Conservation (phyloP, 2,113 vertebrate species). For the Gambusia holbrooki region DNA sequence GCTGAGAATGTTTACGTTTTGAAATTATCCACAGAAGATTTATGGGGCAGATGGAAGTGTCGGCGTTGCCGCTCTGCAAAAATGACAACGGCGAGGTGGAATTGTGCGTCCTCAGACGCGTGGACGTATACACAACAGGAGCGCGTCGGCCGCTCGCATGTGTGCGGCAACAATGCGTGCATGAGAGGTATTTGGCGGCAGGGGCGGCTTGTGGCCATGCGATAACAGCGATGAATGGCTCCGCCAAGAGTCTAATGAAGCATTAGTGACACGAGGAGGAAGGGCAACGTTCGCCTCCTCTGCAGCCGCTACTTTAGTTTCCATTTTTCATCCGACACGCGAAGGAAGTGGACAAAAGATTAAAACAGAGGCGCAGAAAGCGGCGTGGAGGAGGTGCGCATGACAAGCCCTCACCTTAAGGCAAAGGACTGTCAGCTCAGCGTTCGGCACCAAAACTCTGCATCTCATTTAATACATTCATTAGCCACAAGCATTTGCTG, state of each 20-base stretch:
- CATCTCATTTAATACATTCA: slow-evolving; percentile 60
- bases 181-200: slow-evolving; percentile 13
- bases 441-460: slow-evolving; percentile 34
- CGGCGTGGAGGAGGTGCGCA: slow-evolving; percentile 15
- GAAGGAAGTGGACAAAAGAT: slow-evolving; percentile 43
- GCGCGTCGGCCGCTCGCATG: not conserved
- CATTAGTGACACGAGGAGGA: slow-evolving; percentile 62
- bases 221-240: slow-evolving; percentile 69
- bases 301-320: slow-evolving; percentile 25
- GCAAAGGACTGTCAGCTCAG: slow-evolving; percentile 49
- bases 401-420: slow-evolving; percentile 26
- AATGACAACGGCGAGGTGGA: slow-evolving; percentile 6
- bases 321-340: slow-evolving; percentile 50
- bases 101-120: slow-evolving; percentile 1
- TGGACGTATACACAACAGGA: not conserved
- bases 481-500: slow-evolving; percentile 43
- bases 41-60: slow-evolving; percentile 28
- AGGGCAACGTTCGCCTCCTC: slow-evolving; percentile 36
- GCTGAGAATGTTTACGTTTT: slow-evolving; percentile 19
- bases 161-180: slow-evolving; percentile 6
- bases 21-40: not conserved
- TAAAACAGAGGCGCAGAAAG: slow-evolving; percentile 39
- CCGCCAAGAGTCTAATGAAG: slow-evolving; percentile 65
- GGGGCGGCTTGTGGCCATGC: slow-evolving; percentile 41
- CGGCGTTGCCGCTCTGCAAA: slow-evolving; percentile 32